Conservation (phyloP, 1,140 invertebrate species). For the Drosophila kikkawai region DNA sequence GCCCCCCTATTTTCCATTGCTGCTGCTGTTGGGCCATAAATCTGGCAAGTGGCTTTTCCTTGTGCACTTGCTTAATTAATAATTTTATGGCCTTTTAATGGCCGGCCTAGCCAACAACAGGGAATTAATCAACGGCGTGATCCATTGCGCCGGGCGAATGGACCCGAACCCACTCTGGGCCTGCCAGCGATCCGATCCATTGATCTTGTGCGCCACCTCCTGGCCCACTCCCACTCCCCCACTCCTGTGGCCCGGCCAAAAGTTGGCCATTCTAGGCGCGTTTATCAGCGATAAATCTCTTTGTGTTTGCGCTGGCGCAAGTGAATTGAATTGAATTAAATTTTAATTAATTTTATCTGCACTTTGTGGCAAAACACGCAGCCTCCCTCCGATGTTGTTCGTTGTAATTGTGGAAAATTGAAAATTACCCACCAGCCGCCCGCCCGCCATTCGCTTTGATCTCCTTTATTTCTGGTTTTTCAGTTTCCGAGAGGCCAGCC, state of each 20-base stretch:
- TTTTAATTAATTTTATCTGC: constrained; percentile 84
- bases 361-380: constrained; percentile 59
- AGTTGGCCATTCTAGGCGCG: constrained; percentile 77
- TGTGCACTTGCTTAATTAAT: constrained; percentile 83
- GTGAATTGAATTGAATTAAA: constrained; percentile 84
- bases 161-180: constrained; percentile 3
- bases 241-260: constrained; percentile 1
- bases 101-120: constrained; percentile 65
- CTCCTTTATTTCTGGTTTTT: constrained; percentile 67
- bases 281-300: constrained; percentile 84
- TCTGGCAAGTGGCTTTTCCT: constrained; percentile 75
- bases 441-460: constrained; percentile 60
- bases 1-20: constrained; percentile 17
- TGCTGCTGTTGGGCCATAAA: constrained; percentile 54
- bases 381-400: constrained; percentile 17
- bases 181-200: constrained; percentile 38
- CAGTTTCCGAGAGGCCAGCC: constrained; percentile 30
- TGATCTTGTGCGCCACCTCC: constrained; percentile 59
- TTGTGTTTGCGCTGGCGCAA: constrained; percentile 80
- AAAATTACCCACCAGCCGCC: constrained; percentile 50
- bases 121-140: constrained; percentile 71
- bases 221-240: constrained; percentile 6
- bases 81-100: constrained; percentile 85
- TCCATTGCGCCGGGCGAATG: constrained; percentile 44
- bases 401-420: constrained; percentile 80